Evolutionary conservation across 2,888 invertebrate genomes (phyloP), one percentile per base, ranked within the genome.

Genomic region (Drosophila parthenogenetica): DNA sequence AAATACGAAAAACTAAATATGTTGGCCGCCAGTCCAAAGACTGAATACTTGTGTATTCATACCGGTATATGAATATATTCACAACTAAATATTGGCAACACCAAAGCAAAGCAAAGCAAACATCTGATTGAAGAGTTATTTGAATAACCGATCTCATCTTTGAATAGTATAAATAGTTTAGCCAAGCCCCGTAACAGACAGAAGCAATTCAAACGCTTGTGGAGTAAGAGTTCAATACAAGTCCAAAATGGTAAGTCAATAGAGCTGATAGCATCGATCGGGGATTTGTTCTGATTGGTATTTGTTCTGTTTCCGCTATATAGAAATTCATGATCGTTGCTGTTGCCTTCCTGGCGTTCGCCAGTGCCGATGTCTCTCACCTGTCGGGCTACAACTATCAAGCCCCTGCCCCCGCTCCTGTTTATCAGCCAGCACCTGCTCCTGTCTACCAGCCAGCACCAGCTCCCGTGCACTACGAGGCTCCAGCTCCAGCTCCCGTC

Each of bases 321-420:
- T 39, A 90, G 91, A 90, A 90, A 87, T 81, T 91, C 77, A 43
- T 90, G 58, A 32, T 89, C 32, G 69, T 90, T 58, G 85, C 89
- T 69, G 66, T 90, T 67, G 83, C 88, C 76, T 77, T 90, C 46
- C 60, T 90, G 88, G 88, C 81, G 48, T 81, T 66, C 51, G 85
- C 81, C 70, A 79, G 78, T 55, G 90, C 88, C 35, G 90, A 90
- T 83, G 91, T 90, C 16, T 82, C 91, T 40, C 89, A 90, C 14
- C 61, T 78, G 74, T 78, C 79, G 59, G 81, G 80, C 4, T 90
- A 90, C 42, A 78, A 89, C 64, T 79, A 90, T 19, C 69, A 75
- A 32, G 76, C 80, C 0, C 81, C 86, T 11, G 72, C 59, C 4
- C 76, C 78, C 1, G 77, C 73, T 22, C 83, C 84, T 1, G 45